These are phyloP conservation scores for Tetrapedia diversipes DNA, from an alignment of 2,888 invertebrate species.

Conservation along the genomic window DNA sequence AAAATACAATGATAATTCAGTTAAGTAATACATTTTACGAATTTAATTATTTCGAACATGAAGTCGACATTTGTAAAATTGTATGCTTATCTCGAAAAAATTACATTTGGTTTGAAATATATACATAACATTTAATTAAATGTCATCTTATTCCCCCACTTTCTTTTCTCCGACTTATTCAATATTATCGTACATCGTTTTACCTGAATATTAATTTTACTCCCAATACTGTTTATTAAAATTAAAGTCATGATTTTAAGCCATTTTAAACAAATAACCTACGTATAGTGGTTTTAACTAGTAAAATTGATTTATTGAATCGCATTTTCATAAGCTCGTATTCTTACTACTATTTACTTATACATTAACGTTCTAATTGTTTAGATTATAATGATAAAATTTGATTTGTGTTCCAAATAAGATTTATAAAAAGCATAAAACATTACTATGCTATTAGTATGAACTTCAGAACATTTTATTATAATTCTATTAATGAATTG, in stretches of 20 bases:
- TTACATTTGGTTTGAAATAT: slow-evolving; percentile 6
- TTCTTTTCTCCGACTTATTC: background rate
- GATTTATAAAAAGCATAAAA: background rate
- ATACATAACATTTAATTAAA: background rate
- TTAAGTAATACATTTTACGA: slow-evolving; percentile 22
- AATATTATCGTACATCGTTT: background rate
- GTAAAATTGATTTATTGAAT: background rate
- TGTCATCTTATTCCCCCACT: background rate
- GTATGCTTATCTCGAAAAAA: slow-evolving; percentile 2
- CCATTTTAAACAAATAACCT: background rate
- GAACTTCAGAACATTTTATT: background rate
- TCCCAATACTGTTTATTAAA: background rate
- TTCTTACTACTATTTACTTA: too few relatives aligned
- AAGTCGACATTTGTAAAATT: slow-evolving; percentile 7
- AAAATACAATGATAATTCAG: slow-evolving; percentile 41
- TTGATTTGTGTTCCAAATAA: background rate
- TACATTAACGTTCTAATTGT: background rate
- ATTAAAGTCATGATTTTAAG: too few relatives aligned
- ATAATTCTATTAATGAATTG: background rate
- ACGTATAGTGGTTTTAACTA: background rate
- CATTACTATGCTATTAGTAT: background rate
- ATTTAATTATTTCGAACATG: slow-evolving; percentile 17
- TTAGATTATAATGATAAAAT: background rate
- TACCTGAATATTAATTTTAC: background rate
- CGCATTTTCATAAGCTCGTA: background rate